phyloP scores from a whole-genome alignment of 2,797 vertebrate genomes.

The Lateolabrax maculatus region DNA sequence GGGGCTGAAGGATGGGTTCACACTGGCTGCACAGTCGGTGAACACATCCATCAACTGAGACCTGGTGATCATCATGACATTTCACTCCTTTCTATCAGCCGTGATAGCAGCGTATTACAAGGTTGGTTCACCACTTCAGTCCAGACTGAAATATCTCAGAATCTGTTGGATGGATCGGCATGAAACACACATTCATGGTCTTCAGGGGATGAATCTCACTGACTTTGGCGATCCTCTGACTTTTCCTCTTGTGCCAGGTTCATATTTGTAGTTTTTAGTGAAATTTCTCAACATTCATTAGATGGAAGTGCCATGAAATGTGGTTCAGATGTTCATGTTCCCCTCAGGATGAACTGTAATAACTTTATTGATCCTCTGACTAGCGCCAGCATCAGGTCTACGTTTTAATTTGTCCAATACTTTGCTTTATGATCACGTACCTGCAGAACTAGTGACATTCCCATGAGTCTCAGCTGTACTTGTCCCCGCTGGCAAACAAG shows the following conservation, averaged over 20 bases:
- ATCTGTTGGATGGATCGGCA: not conserved
- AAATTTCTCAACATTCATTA: too few species aligned
- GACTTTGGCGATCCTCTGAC: not conserved
- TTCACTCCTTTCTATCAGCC: not conserved
- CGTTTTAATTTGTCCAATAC: too few species aligned
- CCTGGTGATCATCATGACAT: not conserved
- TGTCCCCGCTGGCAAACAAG: too few species aligned
- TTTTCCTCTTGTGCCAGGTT: not conserved
- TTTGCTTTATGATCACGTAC: too few species aligned
- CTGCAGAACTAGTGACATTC: too few species aligned
- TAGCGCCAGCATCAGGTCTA: too few species aligned
- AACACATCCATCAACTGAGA: conserved; percentile 42
- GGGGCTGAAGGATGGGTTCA: not conserved
- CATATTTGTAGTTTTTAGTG: not conserved
- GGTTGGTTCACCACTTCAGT: not conserved
- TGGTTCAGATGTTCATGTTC: too few species aligned
- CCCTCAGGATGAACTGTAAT: too few species aligned
- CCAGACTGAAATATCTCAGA: not conserved
- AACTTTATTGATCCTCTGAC: too few species aligned
- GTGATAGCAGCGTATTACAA: too few species aligned
- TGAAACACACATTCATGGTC: not conserved
- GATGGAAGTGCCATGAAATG: too few species aligned
- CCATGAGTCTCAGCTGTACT: too few species aligned
- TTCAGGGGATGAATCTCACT: not conserved
- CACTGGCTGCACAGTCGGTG: conserved; percentile 8